Evolutionary conservation across 2,113 vertebrate species (phyloP), one percentile per base, ranked within the genome.

Genomic region (Cephalopterus ornatus): DNA sequence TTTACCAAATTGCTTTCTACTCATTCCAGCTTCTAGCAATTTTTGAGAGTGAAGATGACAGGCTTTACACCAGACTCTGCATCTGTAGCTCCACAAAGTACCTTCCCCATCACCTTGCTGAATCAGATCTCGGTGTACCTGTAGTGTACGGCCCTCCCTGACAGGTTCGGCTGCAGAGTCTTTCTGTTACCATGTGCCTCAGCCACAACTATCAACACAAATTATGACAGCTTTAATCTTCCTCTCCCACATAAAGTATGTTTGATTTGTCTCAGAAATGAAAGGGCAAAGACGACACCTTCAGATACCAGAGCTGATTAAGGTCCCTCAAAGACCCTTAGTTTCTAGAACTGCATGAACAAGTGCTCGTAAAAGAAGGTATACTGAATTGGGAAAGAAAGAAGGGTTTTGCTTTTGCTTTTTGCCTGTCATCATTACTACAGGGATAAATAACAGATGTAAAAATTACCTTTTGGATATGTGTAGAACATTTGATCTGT

Each of bases 111-210:
- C 3, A 1, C 28, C 50, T 9, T 59, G 30, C 52, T 3, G 4
- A 68, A 3, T 17, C 17, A 35, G 61, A 49, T 22, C 44, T 46
- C 19, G 55, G 13, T 17, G 23, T 18, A 28, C 4, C 42, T 39
- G 42, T 55, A 21, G 6, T 4, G 12, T 58, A 13, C 24, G 21
- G 32, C 26, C 49, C 46, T 21, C 53, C 55, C 77, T 18, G 50
- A 35, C 24, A 9, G 21, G 10, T 12, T 47, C 0, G 0, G 17
- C 18, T 67, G 16, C 5, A 18, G n/a, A 35, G 37, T 4, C 17
- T 9, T 47, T 14, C 71, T 66, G 17, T 50, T 50, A 46, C 61
- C 35, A 1, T 19, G 4, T 35, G 26, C 72, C 66, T 58, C 42
- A 50, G 73, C 39, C 52, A 52, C 30, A 44, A 19, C 19, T 11